Percentiles rank a stretch among this genome's conserved stretches.
Conservation (phyloP, 2,797 vertebrate species). For the Malurus splendens region DNA sequence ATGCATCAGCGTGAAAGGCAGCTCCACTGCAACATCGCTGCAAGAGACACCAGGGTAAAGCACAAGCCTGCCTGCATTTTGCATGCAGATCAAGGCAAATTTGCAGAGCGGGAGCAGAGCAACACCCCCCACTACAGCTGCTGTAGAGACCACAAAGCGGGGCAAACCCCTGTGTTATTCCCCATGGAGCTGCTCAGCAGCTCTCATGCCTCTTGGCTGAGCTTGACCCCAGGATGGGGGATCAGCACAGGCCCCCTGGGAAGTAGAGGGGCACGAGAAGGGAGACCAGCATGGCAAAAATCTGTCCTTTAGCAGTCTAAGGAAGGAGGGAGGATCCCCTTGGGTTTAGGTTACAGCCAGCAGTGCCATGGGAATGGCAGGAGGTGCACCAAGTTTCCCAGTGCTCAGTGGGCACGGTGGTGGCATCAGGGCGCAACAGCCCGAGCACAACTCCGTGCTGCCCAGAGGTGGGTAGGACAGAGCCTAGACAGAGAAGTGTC, state of each 20-base stretch:
- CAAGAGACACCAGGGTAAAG: neutral
- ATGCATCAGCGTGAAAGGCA: constrained; percentile 93
- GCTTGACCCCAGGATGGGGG: neutral
- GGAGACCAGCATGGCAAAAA: neutral
- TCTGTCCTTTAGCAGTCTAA: neutral
- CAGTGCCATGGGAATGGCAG: neutral
- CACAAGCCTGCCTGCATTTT: neutral
- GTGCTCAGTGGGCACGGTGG: neutral
- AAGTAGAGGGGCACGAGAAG: neutral
- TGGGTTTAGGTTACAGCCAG: neutral
- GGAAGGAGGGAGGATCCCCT: neutral
- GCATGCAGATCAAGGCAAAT: neutral
- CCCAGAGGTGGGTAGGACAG: too few species aligned
- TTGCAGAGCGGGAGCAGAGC: neutral
- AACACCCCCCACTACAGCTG: neutral
- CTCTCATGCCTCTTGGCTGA: neutral
- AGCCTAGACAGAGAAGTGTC: neutral
- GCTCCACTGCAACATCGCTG: constrained; percentile 90
- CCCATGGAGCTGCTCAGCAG: neutral
- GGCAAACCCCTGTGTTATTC: neutral
- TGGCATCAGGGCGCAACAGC: neutral
- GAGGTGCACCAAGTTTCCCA: neutral
- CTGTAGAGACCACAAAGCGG: neutral
- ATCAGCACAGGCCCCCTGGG: neutral
- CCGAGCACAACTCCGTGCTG: neutral